Base-by-base conservation (phyloP, 1,140 invertebrate genomes). In the Cotesia glomerata region DNA sequence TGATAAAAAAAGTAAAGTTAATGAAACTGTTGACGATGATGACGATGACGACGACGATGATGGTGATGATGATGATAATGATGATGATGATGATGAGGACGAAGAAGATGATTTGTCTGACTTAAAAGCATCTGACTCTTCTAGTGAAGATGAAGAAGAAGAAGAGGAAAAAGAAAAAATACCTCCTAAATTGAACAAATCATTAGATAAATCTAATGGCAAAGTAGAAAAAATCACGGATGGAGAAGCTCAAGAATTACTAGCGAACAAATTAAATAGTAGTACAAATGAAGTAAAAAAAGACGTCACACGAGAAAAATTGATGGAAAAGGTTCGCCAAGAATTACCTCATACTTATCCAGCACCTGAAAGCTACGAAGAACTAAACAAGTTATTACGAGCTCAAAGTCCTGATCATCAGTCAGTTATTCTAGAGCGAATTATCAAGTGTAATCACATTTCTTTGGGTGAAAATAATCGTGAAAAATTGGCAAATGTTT, bases 401-500 rank as follows among this genome's bases (percentile, higher is more conserved):
- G 86, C 89, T 26, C 90, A 91, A 71, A 88, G 87, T 45, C 84
- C 89, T 7, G 83, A 89, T 5, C 89, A 94, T 74, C 92, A 95
- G 75, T 85, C 89, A 2, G 88, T 91, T 5, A 92, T 96, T 8
- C 77, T 97, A 63, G 92, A 95, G 76, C 90, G 95, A 78, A 91
- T 97, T 75, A 92, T 97, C 56, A 95, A 95, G 87, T 94, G 91
- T 76, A 94, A 95, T 86, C 92, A 97, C 84, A 92, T 92, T 45
- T 93, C 92, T 80, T 82, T 96, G 58, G 89, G 89, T 16, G 90
- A 91, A 74, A 90, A 89, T 11, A 96, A 97, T 79, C 95, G 94
- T 82, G 90, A 92, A 59, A 92, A 93, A 80, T 87, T 97, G 34
- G 90, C 91, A 36, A 88, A 89, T 76, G 82, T 96, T 8, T 95